Conservation (phyloP, 2,113 vertebrate genomes). For the Thryonomys swinderianus region DNA sequence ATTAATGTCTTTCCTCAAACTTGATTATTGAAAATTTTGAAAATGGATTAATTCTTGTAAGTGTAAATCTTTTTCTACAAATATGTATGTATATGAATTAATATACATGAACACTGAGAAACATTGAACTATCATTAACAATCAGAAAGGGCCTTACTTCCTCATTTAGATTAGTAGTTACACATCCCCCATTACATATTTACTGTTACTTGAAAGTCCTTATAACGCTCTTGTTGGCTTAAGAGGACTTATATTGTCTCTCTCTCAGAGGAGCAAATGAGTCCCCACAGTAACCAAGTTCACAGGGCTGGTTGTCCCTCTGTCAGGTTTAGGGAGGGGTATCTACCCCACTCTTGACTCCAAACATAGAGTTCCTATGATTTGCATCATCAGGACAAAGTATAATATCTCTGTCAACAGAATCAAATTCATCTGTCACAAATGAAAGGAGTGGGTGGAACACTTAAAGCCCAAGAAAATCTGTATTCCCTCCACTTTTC, state of each 20-base stretch:
- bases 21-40: conserved; percentile 16
- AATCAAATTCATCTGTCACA: neutral
- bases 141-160: neutral
- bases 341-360: neutral
- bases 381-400: neutral
- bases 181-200: neutral
- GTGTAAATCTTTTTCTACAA: neutral
- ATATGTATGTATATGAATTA: neutral
- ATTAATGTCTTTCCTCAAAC: conserved; percentile 55
- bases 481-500: neutral
- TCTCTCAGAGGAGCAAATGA: neutral
- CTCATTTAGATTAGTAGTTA: conserved; percentile 14
- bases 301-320: neutral
- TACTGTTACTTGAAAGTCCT: conserved; percentile 33
- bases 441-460: neutral
- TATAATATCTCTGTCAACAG: neutral
- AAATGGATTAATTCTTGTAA: neutral
- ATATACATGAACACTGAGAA: neutral
- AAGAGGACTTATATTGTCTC: neutral
- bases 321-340: neutral
- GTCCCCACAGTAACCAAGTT: neutral
- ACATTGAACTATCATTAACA: neutral
- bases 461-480: neutral
- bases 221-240: neutral
- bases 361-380: neutral